Evolutionary conservation across 2,888 invertebrate species (phyloP).

Genomic region (Cosmopolites sordidus): DNA sequence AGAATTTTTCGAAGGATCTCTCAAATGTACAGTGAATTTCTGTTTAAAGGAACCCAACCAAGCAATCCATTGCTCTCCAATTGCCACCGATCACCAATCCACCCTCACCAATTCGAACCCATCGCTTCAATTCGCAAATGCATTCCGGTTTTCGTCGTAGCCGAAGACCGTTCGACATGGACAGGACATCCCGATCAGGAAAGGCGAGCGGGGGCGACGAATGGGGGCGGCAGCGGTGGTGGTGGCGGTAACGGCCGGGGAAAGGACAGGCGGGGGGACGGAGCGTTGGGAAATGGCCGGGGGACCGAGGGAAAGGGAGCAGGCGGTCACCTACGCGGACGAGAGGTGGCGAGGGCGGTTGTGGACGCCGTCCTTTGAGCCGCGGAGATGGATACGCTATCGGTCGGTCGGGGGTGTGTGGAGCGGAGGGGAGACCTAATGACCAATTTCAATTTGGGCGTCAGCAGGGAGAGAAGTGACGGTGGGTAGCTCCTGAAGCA

Average conservation of each 20-base stretch:
- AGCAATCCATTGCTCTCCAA: too few species aligned
- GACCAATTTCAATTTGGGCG: too few species aligned
- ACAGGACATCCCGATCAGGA: conserved; percentile 24
- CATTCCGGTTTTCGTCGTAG: conserved; percentile 23
- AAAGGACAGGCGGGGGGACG: conserved; percentile 8
- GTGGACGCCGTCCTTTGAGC: conserved; percentile 11
- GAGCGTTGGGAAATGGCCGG: background rate
- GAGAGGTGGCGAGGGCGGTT: background rate
- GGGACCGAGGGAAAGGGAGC: background rate
- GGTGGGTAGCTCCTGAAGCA: too few species aligned
- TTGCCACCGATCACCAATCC: too few species aligned
- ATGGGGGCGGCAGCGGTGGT: conserved; percentile 1
- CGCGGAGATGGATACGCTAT: background rate
- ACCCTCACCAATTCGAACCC: too few species aligned
- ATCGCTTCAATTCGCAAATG: conserved; percentile 25
- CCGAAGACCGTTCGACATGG: conserved; percentile 19
- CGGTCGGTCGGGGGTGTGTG: too few species aligned
- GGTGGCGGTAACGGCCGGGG: conserved; percentile 3
- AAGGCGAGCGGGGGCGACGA: conserved; percentile 5
- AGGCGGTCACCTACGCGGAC: too few species aligned
- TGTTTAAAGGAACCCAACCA: too few species aligned
- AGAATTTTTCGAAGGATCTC: too few species aligned
- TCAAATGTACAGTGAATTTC: too few species aligned
- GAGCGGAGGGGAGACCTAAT: too few species aligned
- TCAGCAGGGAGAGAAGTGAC: too few species aligned